Evolutionary conservation across 2,113 vertebrate genomes (phyloP), one percentile per base, ranked within the genome.

Genomic region (Ancistrus triradiatus): DNA sequence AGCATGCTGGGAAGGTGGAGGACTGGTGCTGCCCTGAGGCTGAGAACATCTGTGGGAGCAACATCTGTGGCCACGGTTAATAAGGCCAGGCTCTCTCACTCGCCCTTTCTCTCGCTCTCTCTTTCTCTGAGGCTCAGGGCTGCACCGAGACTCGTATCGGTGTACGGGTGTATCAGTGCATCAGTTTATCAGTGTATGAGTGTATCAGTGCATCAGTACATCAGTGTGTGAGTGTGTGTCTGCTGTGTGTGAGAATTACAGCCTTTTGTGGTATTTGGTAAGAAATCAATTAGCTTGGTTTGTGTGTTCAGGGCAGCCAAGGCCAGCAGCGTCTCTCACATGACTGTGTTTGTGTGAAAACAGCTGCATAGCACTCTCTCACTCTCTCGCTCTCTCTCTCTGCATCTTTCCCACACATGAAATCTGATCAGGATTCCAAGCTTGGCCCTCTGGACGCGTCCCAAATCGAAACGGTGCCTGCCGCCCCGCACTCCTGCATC

Each of bases 391-490:
- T 57, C 18, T 33, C 46, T 59, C 25, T 43, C 18, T 58, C 22
- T 40, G 11, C 42, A 18, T 49, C 53, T 14, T 58, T 59, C 53
- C 33, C 43, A 59, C 56, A 61, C 37, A 43, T 53, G 66, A 35
- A 68, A 53, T 55, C 17, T 37, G 66, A 68, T 55, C 57, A 61
- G 57, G 38, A 60, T 60, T 68, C 43, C 47, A 44, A 21, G 47
- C 56, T 19, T 24, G 15, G 15, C 66, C 48, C 18, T 43, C 47
- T 46, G 57, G 57, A 47, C 24, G 27, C 18, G 15, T 25, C 17
- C 58, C 57, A 43, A 35, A 47, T 42, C n/a, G 18, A 19, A 53
- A 40, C 2, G 28, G 24, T 38, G 48, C 66, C 17, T 48, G 42
- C 63, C 24, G 35, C 33, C 59, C 33, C 19, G 5, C 46, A 40